Evolutionary conservation across 1,140 invertebrate genomes (phyloP).

Genomic region (Nasonia longicornis): DNA sequence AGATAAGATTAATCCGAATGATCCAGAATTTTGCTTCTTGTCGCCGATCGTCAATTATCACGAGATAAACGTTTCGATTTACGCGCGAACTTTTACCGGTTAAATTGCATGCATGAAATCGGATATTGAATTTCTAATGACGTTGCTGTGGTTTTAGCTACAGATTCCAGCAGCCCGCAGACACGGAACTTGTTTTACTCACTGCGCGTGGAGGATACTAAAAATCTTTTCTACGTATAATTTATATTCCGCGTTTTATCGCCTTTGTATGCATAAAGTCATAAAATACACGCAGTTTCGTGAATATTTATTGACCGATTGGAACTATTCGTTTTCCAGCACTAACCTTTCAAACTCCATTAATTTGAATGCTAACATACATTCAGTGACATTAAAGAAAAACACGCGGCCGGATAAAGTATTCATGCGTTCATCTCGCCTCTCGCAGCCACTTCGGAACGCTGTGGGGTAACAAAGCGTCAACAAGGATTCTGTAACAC

Average conservation of each 20-base stretch:
- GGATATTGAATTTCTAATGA: conserved; percentile 27
- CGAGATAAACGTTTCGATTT: conserved; percentile 30
- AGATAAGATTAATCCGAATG: conserved; percentile 17
- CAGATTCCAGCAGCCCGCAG: too few species aligned
- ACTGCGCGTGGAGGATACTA: too few species aligned
- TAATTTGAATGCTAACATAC: too few species aligned
- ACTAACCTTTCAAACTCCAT: too few species aligned
- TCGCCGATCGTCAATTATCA: conserved; percentile 19
- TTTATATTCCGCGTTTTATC: too few species aligned
- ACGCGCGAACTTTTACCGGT: background rate
- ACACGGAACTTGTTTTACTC: too few species aligned
- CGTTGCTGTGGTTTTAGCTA: background rate
- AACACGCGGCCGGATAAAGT: background rate
- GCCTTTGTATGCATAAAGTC: too few species aligned
- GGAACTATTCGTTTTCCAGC: too few species aligned
- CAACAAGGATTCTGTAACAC: background rate
- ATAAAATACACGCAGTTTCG: too few species aligned
- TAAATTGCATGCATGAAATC: conserved; percentile 23
- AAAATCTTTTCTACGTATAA: too few species aligned
- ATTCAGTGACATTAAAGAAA: too few species aligned
- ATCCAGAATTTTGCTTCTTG: background rate
- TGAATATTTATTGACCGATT: too few species aligned
- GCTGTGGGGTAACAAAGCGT: background rate
- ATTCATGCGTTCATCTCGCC: background rate
- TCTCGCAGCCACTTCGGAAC: background rate